Percentiles rank a stretch among this genome's conserved stretches.
These are phyloP conservation scores for Anguilla rostrata DNA, from an alignment of 2,113 vertebrate genomes.

Conservation along the genomic window DNA sequence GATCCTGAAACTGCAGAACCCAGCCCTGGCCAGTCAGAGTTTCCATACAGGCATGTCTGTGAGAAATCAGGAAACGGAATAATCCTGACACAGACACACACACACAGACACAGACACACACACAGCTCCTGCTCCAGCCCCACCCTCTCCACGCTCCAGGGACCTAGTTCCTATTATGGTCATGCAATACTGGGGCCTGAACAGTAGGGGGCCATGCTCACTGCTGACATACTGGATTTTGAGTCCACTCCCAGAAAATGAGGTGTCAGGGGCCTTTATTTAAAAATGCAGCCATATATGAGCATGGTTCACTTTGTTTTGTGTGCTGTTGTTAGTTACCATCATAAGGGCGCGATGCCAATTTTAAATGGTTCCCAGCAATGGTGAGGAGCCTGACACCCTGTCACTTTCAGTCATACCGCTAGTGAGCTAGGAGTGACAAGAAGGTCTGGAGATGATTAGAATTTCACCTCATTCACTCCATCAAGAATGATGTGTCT, in stretches of 20 bases:
- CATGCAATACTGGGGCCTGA: slow-evolving; percentile 40
- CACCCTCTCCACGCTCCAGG: slow-evolving; percentile 23
- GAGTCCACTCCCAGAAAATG: not conserved
- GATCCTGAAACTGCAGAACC: not conserved
- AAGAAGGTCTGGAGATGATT: too few relatives aligned
- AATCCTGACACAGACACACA: not conserved
- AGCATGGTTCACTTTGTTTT: not conserved
- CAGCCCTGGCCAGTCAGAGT: not conserved
- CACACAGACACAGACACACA: too few relatives aligned
- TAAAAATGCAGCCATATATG: not conserved
- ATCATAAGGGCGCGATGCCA: not conserved
- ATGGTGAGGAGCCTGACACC: too few relatives aligned
- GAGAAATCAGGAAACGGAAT: not conserved
- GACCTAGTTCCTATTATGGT: slow-evolving; percentile 25
- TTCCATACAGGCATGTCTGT: not conserved
- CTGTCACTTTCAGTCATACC: too few relatives aligned
- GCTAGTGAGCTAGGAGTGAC: too few relatives aligned
- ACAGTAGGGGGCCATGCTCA: slow-evolving; percentile 43
- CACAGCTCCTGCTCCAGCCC: not conserved
- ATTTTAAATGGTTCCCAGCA: not conserved
- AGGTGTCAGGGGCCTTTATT: not conserved
- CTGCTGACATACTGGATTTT: not conserved
- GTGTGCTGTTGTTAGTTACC: not conserved
- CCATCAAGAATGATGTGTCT: too few relatives aligned
- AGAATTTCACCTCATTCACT: too few relatives aligned